phyloP scores from a whole-genome alignment of 1,140 invertebrate species.

The Drosophila fuyamai region DNA sequence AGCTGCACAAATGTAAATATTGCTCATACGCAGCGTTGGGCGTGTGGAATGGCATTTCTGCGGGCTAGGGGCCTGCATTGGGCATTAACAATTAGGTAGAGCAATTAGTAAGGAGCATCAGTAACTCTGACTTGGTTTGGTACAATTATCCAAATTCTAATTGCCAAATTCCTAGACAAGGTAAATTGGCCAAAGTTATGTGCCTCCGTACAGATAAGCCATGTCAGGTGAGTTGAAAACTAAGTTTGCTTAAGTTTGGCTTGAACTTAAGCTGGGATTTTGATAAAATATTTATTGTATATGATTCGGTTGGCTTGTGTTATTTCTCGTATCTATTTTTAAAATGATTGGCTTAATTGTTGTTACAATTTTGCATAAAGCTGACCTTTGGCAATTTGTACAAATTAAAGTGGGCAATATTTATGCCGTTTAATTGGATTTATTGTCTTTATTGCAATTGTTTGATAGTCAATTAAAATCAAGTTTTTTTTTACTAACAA shows the following conservation, averaged over 20 bases:
- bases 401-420: too few relatives aligned
- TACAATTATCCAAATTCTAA: conserved; percentile 44
- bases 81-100: conserved; percentile 25
- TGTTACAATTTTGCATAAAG: too few relatives aligned
- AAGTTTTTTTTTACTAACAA: too few relatives aligned
- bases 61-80: conserved; percentile 2
- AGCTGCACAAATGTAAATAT: conserved; percentile 67
- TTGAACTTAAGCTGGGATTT: background rate
- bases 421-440: too few relatives aligned
- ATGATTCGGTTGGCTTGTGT: background rate
- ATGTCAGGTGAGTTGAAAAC: background rate
- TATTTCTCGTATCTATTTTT: too few relatives aligned
- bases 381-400: too few relatives aligned
- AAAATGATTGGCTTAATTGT: too few relatives aligned
- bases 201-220: conserved; percentile 3
- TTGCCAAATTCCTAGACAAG: conserved; percentile 29
- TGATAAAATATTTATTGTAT: conserved; percentile 1
- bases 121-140: background rate
- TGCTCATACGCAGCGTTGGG: conserved; percentile 70
- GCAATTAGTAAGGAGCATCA: conserved; percentile 22
- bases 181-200: conserved; percentile 20
- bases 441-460: too few relatives aligned
- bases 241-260: conserved; percentile 9
- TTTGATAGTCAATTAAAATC: too few relatives aligned
- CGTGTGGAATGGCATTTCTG: conserved; percentile 28